Percentiles rank a stretch among this genome's conserved stretches.
phyloP scores from a whole-genome alignment of 2,113 vertebrate genomes.

The Copsychus sechellarum region DNA sequence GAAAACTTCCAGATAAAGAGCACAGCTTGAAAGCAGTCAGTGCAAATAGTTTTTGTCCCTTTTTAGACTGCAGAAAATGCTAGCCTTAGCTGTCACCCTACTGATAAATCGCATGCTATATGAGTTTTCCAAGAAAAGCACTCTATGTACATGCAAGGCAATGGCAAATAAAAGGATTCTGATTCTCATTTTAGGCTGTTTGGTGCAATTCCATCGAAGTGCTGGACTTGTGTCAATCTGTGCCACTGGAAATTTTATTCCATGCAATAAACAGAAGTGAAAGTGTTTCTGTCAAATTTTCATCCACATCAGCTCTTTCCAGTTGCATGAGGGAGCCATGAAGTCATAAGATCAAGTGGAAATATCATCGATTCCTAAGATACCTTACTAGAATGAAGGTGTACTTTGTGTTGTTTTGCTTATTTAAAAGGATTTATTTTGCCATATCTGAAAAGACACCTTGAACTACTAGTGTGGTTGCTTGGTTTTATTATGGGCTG shows the following conservation, averaged over 20 bases:
- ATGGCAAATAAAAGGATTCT: not conserved
- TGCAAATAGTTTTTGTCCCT: not conserved
- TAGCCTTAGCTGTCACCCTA: not conserved
- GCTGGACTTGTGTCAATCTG: not conserved
- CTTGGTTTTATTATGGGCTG: not conserved
- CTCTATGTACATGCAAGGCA: not conserved
- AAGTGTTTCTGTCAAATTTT: not conserved
- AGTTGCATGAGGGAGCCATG: not conserved
- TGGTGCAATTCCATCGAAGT: not conserved
- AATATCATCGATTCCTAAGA: not conserved
- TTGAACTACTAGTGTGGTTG: not conserved
- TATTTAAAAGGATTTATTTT: not conserved
- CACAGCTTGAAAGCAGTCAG: not conserved
- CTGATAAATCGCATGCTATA: not conserved
- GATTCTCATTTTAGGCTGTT: not conserved
- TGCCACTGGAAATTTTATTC: not conserved
- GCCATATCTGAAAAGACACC: not conserved
- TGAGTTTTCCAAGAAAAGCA: not conserved
- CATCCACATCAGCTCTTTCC: not conserved
- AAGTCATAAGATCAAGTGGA: not conserved
- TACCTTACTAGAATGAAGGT: not conserved
- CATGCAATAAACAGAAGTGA: not conserved
- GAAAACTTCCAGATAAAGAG: not conserved
- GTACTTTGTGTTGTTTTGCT: not conserved
- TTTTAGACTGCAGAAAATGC: not conserved